A percentile compares a stretch with the other conserved stretches of the same genome.
phyloP scores from a whole-genome alignment of 2,797 vertebrate species.

The Leuciscus waleckii region DNA sequence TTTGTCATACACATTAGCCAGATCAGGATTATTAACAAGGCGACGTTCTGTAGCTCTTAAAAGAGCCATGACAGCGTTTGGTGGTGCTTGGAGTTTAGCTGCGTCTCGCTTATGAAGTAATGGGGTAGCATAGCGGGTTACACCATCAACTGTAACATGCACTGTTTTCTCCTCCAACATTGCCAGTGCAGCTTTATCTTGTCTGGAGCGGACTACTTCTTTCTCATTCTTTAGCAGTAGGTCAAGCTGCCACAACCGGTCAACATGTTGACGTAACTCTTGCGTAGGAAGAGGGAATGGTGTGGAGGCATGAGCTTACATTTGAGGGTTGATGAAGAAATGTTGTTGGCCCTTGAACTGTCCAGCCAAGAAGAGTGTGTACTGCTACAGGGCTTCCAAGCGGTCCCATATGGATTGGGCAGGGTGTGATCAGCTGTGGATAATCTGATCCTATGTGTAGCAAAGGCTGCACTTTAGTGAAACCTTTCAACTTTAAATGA shows the following conservation, averaged over 20 bases:
- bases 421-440: slow-evolving; percentile 6
- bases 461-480: background rate
- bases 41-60: no score
- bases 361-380: background rate
- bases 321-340: background rate
- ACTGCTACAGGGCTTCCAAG: background rate
- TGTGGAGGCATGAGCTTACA: background rate
- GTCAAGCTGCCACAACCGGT: slow-evolving; percentile 48
- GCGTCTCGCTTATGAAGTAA: no score
- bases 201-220: background rate
- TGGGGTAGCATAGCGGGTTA: no score
- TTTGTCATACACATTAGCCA: no score
- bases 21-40: no score
- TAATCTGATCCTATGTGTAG: background rate
- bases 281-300: background rate
- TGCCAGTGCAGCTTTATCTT: slow-evolving; percentile 19
- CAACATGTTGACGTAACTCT: background rate
- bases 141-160: background rate
- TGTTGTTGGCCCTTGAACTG: background rate
- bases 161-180: background rate
- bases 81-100: no score
- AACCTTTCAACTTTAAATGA: no score
- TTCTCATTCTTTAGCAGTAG: background rate
- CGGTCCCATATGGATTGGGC: background rate
- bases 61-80: no score